Conservation (phyloP, 2,113 vertebrate genomes). For the Actenoides lindsayi region DNA sequence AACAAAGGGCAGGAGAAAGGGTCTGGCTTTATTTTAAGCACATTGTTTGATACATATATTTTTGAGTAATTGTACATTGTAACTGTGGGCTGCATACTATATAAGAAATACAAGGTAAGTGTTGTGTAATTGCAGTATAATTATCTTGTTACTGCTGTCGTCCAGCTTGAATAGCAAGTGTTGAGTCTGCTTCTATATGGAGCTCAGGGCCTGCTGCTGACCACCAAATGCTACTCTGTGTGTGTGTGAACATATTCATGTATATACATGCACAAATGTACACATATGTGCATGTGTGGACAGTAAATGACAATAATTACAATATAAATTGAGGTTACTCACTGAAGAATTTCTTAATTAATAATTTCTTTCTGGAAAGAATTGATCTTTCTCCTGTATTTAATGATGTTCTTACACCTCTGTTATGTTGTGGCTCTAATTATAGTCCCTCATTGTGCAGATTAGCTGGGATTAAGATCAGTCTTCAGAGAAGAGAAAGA, state of each 20-base stretch:
- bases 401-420: neutral
- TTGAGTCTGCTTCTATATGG: neutral
- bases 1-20: neutral
- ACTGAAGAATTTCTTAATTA: neutral
- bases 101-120: neutral
- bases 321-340: neutral
- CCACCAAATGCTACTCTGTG: neutral
- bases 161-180: neutral
- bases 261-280: fast-evolving
- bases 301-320: neutral
- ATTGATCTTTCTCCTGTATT: neutral
- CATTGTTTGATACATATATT: neutral
- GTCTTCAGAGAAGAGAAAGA: neutral
- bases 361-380: neutral
- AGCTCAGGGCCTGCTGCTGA: neutral
- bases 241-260: neutral
- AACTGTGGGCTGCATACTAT: neutral
- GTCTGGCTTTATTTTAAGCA: neutral
- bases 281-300: fast-evolving
- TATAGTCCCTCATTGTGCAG: neutral
- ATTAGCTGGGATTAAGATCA: neutral
- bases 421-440: neutral
- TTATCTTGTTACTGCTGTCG: constrained; percentile 9
- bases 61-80: neutral
- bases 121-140: neutral